Conservation (phyloP, 2,113 vertebrate genomes). For the Toxotes jaculatrix region DNA sequence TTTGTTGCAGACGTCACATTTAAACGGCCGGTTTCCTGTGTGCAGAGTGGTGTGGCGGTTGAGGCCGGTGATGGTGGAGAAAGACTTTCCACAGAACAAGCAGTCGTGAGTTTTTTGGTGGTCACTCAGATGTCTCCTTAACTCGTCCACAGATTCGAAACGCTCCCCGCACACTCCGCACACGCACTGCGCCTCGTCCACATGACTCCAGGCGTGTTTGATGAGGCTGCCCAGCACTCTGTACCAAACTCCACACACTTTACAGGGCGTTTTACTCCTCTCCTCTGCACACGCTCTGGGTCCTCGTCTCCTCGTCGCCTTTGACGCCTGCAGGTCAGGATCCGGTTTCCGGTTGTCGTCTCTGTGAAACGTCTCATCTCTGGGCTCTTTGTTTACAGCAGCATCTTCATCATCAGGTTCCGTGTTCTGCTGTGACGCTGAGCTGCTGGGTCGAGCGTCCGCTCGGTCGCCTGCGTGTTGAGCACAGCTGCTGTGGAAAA, state of each 20-base stretch:
- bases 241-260: conserved; percentile 57
- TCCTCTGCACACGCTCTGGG: rapidly evolving
- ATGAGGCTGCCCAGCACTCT: conserved; percentile 11
- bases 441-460: background rate
- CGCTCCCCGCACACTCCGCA: conserved; percentile 57
- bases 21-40: conserved; percentile 22
- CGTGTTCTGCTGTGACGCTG: background rate
- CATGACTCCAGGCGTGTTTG: conserved; percentile 63
- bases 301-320: background rate
- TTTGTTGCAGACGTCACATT: conserved; percentile 46
- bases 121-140: conserved; percentile 24
- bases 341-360: conserved; percentile 25
- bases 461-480: background rate
- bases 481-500: background rate
- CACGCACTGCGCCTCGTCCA: background rate
- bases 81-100: conserved; percentile 37
- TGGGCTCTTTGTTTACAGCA: background rate
- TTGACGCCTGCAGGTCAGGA: background rate
- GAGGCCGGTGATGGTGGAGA: conserved; percentile 28
- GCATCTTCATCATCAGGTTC: background rate
- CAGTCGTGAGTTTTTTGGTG: conserved; percentile 51
- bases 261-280: conserved; percentile 12
- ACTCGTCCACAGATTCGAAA: background rate
- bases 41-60: conserved; percentile 28
- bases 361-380: background rate